Base-by-base conservation (phyloP, 2,113 vertebrate species). In the Larimichthys crocea region DNA sequence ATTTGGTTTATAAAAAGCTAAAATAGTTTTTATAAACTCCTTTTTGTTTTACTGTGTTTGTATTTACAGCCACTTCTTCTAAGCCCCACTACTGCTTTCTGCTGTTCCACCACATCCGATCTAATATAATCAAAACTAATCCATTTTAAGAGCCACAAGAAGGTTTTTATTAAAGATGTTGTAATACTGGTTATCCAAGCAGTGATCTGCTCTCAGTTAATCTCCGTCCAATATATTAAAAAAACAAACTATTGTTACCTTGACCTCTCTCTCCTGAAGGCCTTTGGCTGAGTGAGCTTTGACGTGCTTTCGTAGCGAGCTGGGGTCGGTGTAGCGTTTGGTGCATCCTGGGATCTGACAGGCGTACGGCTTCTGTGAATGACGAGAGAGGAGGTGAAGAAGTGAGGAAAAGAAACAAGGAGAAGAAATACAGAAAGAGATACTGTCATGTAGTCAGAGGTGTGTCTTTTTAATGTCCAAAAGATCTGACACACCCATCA, bases 301-400 rank as follows among this genome's bases (percentile, higher is more conserved):
- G 87, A 94, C 90, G 29, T 95, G 94, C 26, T 95, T 95, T n/a
- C 94, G 86, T 61, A 95, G 29, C 0, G 94, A 95, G 89, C 93
- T 94, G 71, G 94, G 94, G 64, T 94, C 94, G 0, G 94, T 94
- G 92, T 94, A 94, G 17, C 94, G 92, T 22, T 95, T 95, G 90
- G 91, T 92, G 85, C 94, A 95, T 52, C 94, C 93, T 0, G 92
- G 88, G 66, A 94, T 92, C 91, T 95, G 94, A 86, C 94, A 95
- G 76, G 92, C 93, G 12, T 95, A 95, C 22, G 94, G 94, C 84
- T 95, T 95, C 94, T 95, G 81, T 40, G 64, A 65, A 70, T 0
- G 20, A 69, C 15, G 26, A 68, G 26, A 48, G 31, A 19, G 26
- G 26, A 74, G 10, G 3, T 53, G 9, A 57, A 2, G 71, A 20